Evolutionary conservation across 2,888 invertebrate species (phyloP), one percentile per base, ranked within the genome.

Genomic region (Asteroscopus sphinx): DNA sequence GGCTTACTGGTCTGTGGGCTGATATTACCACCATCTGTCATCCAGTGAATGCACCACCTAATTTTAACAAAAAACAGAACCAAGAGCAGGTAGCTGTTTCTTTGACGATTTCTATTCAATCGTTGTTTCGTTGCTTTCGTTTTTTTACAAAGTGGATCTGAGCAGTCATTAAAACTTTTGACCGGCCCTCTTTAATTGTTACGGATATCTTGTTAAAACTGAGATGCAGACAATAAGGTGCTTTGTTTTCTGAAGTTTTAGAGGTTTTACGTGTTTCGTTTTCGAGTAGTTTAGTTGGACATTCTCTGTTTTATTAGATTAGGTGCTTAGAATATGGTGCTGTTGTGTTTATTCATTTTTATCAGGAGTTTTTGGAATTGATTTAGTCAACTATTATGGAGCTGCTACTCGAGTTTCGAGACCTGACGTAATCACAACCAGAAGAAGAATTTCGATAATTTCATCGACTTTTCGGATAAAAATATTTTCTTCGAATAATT

Each of bases 81-180:
- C 39, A 48, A 41, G 25, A 17, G 44, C 61, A 62, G 68, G 76
- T 74, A 77, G 68, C 71, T 51, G 62, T 79, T 80, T 77, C 75
- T 75, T 79, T 70, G 68, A 73, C 67, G 79, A 82, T 72, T 85
- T 83, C 77, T 82, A 85, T 87, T 83, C 82, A 83, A 84, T 86
- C 80, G 80, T 63, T 73, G 70, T 73, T 82, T 81, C 79, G 78
- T 84, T 76, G 70, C 67, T 37, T 36, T 52, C 33, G 52, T 11
- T 78, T 70, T 68, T 71, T 72, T 66, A 68, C 77, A 82, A 88
- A 89, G 81, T 84, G 80, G 81, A 83, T 82, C 53, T 44, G 68
- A 67, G 72, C 85, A 84, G 82, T 88, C 90, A 88, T 92, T 92
- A 92, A 90, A 92, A 92, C 85, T 92, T 92, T 87, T 87, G 85